phyloP scores from a whole-genome alignment of 2,113 vertebrate genomes.

The Oplegnathus fasciatus region DNA sequence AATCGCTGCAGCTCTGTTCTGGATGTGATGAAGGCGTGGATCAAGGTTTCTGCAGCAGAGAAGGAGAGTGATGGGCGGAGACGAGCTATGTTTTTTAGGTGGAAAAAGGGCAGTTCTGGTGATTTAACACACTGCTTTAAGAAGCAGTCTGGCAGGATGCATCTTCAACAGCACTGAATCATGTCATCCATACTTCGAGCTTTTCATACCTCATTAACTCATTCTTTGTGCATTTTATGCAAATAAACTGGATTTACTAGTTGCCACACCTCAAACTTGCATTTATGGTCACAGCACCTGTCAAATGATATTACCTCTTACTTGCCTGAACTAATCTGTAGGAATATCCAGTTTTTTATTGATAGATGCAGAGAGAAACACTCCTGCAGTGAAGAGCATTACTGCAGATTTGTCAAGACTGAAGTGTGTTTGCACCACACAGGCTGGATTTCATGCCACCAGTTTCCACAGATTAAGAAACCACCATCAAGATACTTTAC shows the following conservation, averaged over 20 bases:
- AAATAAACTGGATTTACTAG: neutral
- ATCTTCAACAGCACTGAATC: neutral
- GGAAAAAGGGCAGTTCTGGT: too few relatives aligned
- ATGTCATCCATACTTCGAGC: neutral
- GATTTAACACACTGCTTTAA: too few relatives aligned
- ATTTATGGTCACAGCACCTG: slow-evolving; percentile 18
- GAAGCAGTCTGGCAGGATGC: neutral
- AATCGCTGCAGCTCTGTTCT: too few relatives aligned
- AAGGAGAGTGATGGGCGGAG: too few relatives aligned
- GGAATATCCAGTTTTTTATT: neutral
- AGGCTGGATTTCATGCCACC: neutral
- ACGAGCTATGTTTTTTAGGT: too few relatives aligned
- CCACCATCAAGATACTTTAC: neutral
- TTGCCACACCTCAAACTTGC: slow-evolving; percentile 21
- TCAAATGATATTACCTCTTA: slow-evolving; percentile 12
- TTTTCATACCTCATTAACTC: slow-evolving; percentile 11
- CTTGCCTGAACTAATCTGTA: neutral
- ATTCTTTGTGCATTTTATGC: neutral
- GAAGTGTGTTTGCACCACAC: slow-evolving; percentile 2
- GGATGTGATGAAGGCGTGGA: too few relatives aligned
- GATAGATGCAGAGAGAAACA: neutral
- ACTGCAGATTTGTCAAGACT: neutral
- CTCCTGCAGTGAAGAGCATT: neutral
- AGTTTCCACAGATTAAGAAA: neutral
- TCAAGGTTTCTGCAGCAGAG: too few relatives aligned